phyloP scores from a whole-genome alignment of 2,888 invertebrate genomes.

The Teleogryllus oceanicus region DNA sequence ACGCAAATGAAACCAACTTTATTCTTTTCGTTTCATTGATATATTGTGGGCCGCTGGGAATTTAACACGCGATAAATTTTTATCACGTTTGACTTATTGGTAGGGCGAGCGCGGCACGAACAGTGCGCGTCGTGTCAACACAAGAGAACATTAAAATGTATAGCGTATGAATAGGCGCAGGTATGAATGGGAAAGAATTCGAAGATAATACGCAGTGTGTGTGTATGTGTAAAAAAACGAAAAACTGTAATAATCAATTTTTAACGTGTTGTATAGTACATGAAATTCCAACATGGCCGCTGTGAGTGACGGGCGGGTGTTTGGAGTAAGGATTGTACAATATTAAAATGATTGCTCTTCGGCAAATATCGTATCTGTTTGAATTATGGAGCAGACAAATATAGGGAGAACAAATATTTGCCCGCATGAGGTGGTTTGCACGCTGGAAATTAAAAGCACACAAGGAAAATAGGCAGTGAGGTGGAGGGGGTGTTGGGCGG shows the following conservation, averaged over 20 bases:
- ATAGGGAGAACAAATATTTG: constrained; percentile 60
- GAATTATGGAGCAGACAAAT: constrained; percentile 63
- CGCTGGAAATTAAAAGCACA: constrained; percentile 64
- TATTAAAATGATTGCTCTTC: constrained; percentile 64
- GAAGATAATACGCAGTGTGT: constrained; percentile 20
- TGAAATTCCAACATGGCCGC: constrained; percentile 22
- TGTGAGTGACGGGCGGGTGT: constrained; percentile 36
- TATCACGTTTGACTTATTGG: constrained; percentile 12
- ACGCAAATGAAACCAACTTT: not conserved
- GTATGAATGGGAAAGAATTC: constrained; percentile 1
- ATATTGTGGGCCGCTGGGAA: constrained; percentile 1
- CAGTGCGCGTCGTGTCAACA: constrained; percentile 20
- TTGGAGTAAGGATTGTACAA: constrained; percentile 46
- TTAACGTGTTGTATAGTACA: constrained; percentile 25
- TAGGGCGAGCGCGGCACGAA: constrained; percentile 19
- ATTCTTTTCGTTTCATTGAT: constrained; percentile 18
- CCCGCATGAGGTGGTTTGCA: constrained; percentile 59
- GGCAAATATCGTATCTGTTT: constrained; percentile 61
- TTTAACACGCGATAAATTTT: constrained; percentile 18
- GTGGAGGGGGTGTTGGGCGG: constrained; percentile 42
- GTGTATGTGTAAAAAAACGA: constrained; percentile 4
- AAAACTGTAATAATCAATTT: constrained; percentile 20
- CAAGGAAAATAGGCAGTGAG: constrained; percentile 59
- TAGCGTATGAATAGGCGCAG: constrained; percentile 18
- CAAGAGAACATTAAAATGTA: constrained; percentile 18